Evolutionary conservation across 2,797 vertebrate genomes (phyloP), one percentile per base, ranked within the genome.

Genomic region (Molossus molossus): DNA sequence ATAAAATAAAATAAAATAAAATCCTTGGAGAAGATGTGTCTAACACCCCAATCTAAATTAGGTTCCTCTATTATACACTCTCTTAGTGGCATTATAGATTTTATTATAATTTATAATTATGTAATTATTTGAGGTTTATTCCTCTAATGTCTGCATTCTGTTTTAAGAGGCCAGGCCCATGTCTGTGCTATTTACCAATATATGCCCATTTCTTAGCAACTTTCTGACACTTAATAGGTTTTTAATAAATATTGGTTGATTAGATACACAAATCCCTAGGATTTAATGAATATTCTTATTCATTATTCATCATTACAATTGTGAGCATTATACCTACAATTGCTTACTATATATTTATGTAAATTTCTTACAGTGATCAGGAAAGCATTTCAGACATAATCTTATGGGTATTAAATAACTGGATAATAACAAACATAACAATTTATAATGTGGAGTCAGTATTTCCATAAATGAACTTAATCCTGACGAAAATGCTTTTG

Each of bases 161-260:
- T 73, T 75, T 45, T 13, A 67, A 90, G n/a, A 90, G 50, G 58
- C 4, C 20, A 92, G 8, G 45, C 2, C 25, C 29, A n/a, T 18
- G 21, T 73, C 40, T 69, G 9, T 60, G 7, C 62, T 33, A 11
- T 60, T 87, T 17, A 81, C 29, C 0, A 29, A 77, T 33, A 83
- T 62, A 62, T 15, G 15, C n/a, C 20, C 6, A 48, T 62, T 76
- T 25, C 27, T 94, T 70, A 75, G 40, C 40, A 55, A 1, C 25
- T 48, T 27, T 75, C 53, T 62, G 45, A 67, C 6, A 81, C 14
- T 8, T 27, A 72, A 48, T 64, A 29, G 4, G 9, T 85, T 12
- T n/a, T n/a, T 93, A 81, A 86, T 75, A 95, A 90, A 62, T 87
- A 37, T 80, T 86, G 91, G 15, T 29, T 87, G 29, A 76, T 69